Percentiles rank a stretch among this genome's conserved stretches.
These are phyloP conservation scores for Propithecus deckenii DNA, from an alignment of 2,797 vertebrate species.

Conservation along the genomic window DNA sequence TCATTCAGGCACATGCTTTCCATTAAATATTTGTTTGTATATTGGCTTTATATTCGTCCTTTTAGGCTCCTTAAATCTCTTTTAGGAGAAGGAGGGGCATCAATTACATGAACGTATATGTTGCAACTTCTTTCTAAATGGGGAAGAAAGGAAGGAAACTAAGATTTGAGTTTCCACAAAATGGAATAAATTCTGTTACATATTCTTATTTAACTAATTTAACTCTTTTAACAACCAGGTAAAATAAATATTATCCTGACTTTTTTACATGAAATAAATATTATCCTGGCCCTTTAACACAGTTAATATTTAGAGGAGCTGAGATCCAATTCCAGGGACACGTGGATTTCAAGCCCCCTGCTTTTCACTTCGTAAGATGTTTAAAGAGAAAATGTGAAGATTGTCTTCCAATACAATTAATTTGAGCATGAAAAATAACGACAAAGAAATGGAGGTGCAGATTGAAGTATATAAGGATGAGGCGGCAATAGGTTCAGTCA, in stretches of 20 bases:
- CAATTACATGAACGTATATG: conserved; percentile 15
- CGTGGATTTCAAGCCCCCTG: neutral
- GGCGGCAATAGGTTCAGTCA: neutral
- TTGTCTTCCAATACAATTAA: neutral
- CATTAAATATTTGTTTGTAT: conserved; percentile 55
- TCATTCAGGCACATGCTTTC: conserved; percentile 44
- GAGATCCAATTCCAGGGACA: neutral
- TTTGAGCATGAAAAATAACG: neutral
- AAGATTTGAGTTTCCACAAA: neutral
- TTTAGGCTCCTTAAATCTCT: conserved; percentile 25
- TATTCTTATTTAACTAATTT: neutral
- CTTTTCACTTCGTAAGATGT: neutral
- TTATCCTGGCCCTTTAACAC: neutral
- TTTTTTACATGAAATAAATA: neutral
- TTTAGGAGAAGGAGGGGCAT: conserved; percentile 13
- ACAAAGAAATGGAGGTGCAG: neutral
- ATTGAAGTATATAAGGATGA: neutral
- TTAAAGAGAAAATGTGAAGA: neutral
- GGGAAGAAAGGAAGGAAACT: neutral
- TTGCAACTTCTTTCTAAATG: neutral
- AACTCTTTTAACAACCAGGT: neutral
- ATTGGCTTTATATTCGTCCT: conserved; percentile 46
- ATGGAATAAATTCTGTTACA: neutral
- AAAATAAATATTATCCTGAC: neutral
- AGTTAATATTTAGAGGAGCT: neutral